A percentile compares a stretch with the other conserved stretches of the same genome.
phyloP scores from a whole-genome alignment of 2,113 vertebrate species.

The Parotia lawesii region DNA sequence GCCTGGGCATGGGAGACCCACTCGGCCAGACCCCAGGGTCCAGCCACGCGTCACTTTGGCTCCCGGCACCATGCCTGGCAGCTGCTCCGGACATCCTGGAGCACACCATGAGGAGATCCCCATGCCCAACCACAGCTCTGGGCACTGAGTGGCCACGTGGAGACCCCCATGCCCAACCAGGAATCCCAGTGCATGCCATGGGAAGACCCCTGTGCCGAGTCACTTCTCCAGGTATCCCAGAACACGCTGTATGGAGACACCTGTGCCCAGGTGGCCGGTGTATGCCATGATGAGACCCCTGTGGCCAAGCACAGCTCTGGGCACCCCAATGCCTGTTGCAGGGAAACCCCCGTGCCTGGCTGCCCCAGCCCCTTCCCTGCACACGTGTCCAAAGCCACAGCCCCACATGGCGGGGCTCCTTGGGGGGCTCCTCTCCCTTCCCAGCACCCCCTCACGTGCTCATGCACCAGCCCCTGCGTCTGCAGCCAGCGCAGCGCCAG shows the following conservation, averaged over 20 bases:
- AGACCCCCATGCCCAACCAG: background rate
- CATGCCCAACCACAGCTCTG: accelerated
- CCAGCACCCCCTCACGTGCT: background rate
- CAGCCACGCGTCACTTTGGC: accelerated
- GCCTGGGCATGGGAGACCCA: accelerated
- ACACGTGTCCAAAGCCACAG: accelerated
- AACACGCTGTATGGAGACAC: accelerated
- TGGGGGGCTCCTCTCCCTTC: background rate
- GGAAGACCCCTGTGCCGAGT: background rate
- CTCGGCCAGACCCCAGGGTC: accelerated
- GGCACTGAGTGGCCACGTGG: accelerated
- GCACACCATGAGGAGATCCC: accelerated
- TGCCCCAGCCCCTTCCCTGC: background rate
- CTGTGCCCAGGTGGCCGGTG: accelerated
- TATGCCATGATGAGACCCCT: accelerated
- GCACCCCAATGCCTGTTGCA: accelerated
- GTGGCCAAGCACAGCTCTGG: background rate
- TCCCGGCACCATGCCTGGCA: background rate
- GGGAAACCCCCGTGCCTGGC: accelerated
- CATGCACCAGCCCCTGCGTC: background rate
- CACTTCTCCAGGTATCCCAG: background rate
- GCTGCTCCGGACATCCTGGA: background rate
- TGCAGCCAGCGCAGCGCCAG: background rate
- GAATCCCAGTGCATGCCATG: accelerated
- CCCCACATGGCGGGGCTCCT: accelerated